These are phyloP conservation scores for Colostygia pectinataria DNA, from an alignment of 2,888 invertebrate genomes.

Conservation along the genomic window DNA sequence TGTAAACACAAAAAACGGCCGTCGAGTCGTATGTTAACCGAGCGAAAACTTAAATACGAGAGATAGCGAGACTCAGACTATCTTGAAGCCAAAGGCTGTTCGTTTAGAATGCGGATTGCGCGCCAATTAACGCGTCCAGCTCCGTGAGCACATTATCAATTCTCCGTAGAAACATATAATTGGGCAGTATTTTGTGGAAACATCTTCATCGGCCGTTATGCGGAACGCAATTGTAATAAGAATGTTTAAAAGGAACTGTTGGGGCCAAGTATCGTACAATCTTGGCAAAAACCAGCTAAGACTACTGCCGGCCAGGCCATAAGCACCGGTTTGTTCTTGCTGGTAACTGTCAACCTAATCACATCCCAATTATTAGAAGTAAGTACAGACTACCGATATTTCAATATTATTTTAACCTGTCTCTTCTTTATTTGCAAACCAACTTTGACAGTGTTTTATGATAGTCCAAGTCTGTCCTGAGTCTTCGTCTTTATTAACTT, in stretches of 20 bases:
- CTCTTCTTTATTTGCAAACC: too few relatives aligned
- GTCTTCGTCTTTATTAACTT: too few relatives aligned
- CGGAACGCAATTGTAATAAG: conserved; percentile 33
- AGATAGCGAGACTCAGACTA: conserved; percentile 35
- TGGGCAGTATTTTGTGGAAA: conserved; percentile 45
- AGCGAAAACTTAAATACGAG: conserved; percentile 61
- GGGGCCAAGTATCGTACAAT: conserved; percentile 33
- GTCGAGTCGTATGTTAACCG: conserved; percentile 56
- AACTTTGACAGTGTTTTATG: too few relatives aligned
- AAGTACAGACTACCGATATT: too few relatives aligned
- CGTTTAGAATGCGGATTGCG: conserved; percentile 48
- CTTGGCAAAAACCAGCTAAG: conserved; percentile 33
- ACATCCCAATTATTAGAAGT: too few relatives aligned
- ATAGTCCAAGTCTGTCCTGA: too few relatives aligned
- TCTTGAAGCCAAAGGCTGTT: conserved; percentile 13
- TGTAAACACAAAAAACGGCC: conserved; percentile 75
- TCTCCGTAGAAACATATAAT: conserved; percentile 54
- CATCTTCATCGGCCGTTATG: conserved; percentile 40
- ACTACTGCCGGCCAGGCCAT: conserved; percentile 7
- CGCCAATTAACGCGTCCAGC: conserved; percentile 50
- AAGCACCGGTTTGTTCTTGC: background rate
- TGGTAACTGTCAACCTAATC: too few relatives aligned
- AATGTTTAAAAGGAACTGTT: conserved; percentile 16
- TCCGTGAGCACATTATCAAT: conserved; percentile 55
- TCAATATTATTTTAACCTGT: too few relatives aligned